Conservation (phyloP, 2,797 vertebrate genomes). For the Myotis findleyi region DNA sequence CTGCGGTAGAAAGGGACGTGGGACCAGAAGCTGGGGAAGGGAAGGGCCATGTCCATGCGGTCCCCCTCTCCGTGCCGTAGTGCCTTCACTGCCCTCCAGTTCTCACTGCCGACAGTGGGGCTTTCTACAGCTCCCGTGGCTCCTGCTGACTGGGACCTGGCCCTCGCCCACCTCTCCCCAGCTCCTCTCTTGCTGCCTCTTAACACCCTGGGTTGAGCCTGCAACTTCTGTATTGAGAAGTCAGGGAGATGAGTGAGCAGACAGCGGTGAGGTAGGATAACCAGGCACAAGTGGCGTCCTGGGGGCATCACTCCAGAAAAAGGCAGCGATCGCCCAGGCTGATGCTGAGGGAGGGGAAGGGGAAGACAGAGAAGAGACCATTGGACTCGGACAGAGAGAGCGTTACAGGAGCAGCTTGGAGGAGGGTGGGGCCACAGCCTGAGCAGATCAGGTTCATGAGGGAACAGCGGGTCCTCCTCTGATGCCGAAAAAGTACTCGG, state of each 20-base stretch:
- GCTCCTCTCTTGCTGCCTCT: neutral
- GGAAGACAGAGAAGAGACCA: neutral
- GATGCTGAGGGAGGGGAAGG: neutral
- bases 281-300: neutral
- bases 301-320: neutral
- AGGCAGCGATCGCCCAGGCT: neutral
- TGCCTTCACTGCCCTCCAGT: neutral
- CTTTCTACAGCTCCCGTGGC: neutral
- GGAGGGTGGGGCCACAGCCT: neutral
- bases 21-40: neutral
- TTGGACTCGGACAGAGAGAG: too few species aligned
- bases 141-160: neutral
- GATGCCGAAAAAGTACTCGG: neutral
- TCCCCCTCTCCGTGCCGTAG: accelerated
- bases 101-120: neutral
- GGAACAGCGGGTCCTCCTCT: neutral
- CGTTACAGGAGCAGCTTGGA: neutral
- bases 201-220: neutral
- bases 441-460: neutral
- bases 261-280: neutral
- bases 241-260: neutral
- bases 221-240: neutral
- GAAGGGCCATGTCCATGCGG: neutral
- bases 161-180: too few species aligned
- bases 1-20: neutral